Base-by-base conservation (phyloP, 2,888 invertebrate genomes). In the Campopleginae sp. region DNA sequence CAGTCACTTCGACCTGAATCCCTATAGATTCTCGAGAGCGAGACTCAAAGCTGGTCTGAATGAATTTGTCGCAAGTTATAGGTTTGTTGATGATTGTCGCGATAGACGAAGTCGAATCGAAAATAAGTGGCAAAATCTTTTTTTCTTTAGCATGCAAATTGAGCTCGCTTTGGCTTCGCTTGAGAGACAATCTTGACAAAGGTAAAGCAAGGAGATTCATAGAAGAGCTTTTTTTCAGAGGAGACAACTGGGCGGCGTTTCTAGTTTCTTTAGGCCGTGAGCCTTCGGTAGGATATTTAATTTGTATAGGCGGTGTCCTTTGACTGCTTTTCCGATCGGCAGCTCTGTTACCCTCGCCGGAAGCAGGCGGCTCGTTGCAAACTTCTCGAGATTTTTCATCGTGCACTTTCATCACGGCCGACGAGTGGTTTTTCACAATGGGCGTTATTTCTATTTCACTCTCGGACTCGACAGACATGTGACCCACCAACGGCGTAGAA, bases 31-130 rank as follows among this genome's bases (percentile, higher is more conserved):
- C 92, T 68, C 91, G 91, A 6, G 88, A 54, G 84, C 86, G 91
- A 12, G 86, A 71, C 31, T 88, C 88, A 23, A 91, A 79, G 51
- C 90, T 93, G 31, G 94, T 93, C 77, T 93, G 92, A 87, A 92
- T 91, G 33, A 92, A 87, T 86, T 93, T 93, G 79, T 93, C 93
- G 76, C 92, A 93, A 12, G 92, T 93, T 0, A 86, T 44, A 6
- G 93, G 93, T 86, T 92, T 93, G 72, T 88, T 88, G 14, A 94
- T 93, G 65, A 94, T 92, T 1, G 94, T 94, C 0, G 94, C 91
- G 33, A 94, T 92, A 2, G 94, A 94, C 1, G 94, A 94, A 0
- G 94, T 91, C 0, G 93, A 93, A 66, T 93, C 90, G 65, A 93
- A 93, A n/a, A 92, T 92, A 10, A 92, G 66, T 2, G 91, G 85